Conservation (phyloP, 2,113 vertebrate genomes). For the Pycnonotus jocosus region DNA sequence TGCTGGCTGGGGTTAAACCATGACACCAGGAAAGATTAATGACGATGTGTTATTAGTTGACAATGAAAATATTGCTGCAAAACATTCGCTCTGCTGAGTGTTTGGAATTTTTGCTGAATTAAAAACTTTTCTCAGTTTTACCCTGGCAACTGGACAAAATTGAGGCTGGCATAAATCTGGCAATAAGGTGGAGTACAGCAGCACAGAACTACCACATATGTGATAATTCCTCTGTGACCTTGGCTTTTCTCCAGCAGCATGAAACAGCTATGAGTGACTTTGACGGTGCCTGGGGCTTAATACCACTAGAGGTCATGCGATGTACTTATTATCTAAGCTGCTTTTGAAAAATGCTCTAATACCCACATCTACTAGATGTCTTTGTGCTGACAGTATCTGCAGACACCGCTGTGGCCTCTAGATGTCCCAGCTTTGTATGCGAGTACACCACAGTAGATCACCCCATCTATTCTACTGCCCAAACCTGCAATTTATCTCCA, state of each 20-base stretch:
- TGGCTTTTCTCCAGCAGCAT: neutral
- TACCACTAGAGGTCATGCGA: conserved; percentile 55
- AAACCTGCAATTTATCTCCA: neutral
- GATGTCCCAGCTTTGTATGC: neutral
- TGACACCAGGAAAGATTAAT: neutral
- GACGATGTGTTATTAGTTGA: neutral
- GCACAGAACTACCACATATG: neutral
- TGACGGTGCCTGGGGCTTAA: neutral
- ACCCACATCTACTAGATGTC: neutral
- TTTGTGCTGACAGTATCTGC: neutral
- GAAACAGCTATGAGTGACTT: neutral
- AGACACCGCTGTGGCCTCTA: neutral
- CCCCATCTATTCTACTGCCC: neutral
- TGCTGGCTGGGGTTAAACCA: neutral
- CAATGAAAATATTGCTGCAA: neutral
- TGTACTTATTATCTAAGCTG: conserved; percentile 33
- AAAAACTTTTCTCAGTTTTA: neutral
- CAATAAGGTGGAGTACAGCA: neutral
- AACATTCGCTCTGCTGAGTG: neutral
- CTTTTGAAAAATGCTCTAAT: neutral
- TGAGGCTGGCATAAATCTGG: neutral
- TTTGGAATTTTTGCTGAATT: neutral
- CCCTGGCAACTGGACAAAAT: neutral
- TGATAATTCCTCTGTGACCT: neutral
- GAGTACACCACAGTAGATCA: neutral